A percentile compares a stretch with the other conserved stretches of the same genome.
Evolutionary conservation across 2,888 invertebrate genomes (phyloP).

Genomic region (Leucophenga maculata): DNA sequence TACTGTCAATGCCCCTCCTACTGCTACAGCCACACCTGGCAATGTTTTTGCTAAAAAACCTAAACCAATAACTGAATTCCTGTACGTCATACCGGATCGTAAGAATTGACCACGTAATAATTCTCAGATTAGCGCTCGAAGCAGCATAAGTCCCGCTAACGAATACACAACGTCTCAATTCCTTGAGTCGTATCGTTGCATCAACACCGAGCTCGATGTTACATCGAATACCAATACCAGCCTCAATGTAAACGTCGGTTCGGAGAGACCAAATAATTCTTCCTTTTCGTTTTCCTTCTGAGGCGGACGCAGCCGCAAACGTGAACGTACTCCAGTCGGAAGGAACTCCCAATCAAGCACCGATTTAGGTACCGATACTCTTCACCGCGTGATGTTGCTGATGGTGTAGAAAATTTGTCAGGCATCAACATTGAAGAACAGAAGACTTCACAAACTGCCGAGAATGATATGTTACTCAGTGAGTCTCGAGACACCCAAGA

Average conservation of each 20-base stretch:
- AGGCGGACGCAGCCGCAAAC: conserved; percentile 69
- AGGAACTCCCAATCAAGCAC: conserved; percentile 52
- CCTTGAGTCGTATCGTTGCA: conserved; percentile 63
- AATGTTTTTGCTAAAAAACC: conserved; percentile 53
- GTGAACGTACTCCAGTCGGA: conserved; percentile 60
- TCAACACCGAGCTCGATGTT: conserved; percentile 67
- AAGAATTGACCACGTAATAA: conserved; percentile 49
- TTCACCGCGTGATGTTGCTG: conserved; percentile 55
- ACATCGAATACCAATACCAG: conserved; percentile 64
- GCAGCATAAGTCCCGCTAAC: conserved; percentile 61
- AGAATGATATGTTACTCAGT: conserved; percentile 39
- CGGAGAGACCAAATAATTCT: conserved; percentile 67
- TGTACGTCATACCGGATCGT: conserved; percentile 55
- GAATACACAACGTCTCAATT: conserved; percentile 57
- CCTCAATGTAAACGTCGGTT: conserved; percentile 71
- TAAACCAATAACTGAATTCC: conserved; percentile 55
- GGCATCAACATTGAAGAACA: conserved; percentile 61
- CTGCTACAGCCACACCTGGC: conserved; percentile 68
- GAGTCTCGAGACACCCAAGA: conserved; percentile 48
- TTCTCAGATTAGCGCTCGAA: conserved; percentile 67
- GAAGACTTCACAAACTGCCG: conserved; percentile 42
- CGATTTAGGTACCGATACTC: conserved; percentile 62
- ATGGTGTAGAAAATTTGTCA: conserved; percentile 66
- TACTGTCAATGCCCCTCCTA: conserved; percentile 39
- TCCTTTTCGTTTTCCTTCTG: conserved; percentile 68